A percentile compares a stretch with the other conserved stretches of the same genome.
These are phyloP conservation scores for Australoheros facetus DNA, from an alignment of 2,797 vertebrate genomes.

Conservation along the genomic window DNA sequence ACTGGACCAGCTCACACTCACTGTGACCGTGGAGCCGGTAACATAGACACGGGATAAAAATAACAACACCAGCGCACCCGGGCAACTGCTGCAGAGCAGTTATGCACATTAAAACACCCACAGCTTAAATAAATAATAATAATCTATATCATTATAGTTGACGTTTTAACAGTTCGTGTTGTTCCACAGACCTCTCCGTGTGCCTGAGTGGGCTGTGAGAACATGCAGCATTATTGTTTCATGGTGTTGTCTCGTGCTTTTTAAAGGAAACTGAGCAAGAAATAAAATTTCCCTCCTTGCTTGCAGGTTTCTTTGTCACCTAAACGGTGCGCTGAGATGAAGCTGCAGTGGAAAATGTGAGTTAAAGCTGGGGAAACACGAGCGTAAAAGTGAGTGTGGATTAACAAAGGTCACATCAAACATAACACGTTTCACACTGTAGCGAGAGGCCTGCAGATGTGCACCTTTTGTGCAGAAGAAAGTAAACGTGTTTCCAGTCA, in stretches of 20 bases:
- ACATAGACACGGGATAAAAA: conserved; percentile 46
- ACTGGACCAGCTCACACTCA: conserved; percentile 37
- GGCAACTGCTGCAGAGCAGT: not conserved
- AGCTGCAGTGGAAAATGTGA: conserved; percentile 56
- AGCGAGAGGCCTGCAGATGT: not conserved
- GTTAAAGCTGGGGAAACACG: conserved; percentile 17
- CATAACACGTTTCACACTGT: not conserved
- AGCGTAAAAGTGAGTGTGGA: not conserved
- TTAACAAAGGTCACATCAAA: conserved; percentile 18
- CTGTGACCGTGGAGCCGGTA: conserved; percentile 24
- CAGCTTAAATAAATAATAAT: not conserved
- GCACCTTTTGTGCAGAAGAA: not conserved
- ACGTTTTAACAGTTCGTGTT: not conserved
- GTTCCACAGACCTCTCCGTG: not conserved
- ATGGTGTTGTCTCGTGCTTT: not conserved
- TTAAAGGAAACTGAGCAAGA: not conserved
- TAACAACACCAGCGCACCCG: conserved; percentile 27
- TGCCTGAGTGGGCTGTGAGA: conserved; percentile 6
- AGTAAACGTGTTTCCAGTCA: not conserved
- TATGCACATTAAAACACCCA: not conserved
- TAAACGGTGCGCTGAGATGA: not conserved
- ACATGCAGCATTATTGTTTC: not conserved
- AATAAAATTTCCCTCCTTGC: conserved; percentile 16
- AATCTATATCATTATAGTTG: not conserved
- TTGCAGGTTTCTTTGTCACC: conserved; percentile 3